phyloP scores from a whole-genome alignment of 2,113 vertebrate species.

The Poeciliopsis retropinna region DNA sequence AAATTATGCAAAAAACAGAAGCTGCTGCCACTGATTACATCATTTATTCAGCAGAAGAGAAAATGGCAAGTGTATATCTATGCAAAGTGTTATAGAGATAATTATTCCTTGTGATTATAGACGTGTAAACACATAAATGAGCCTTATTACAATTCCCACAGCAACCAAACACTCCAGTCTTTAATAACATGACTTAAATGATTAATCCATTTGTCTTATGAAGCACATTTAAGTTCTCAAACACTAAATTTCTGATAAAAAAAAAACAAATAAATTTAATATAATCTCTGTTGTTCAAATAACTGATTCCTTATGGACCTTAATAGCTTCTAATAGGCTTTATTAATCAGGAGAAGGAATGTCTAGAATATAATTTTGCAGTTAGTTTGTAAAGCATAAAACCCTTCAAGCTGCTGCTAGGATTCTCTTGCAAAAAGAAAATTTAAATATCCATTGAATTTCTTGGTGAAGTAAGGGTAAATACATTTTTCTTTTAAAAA shows the following conservation, averaged over 20 bases:
- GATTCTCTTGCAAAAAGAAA: too few relatives aligned
- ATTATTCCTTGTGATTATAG: background rate
- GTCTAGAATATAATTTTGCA: background rate
- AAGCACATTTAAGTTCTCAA: background rate
- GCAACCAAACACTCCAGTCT: background rate
- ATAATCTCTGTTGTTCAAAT: slow-evolving; percentile 19
- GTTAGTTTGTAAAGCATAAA: slow-evolving; percentile 13
- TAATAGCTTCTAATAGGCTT: slow-evolving; percentile 10
- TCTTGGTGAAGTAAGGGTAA: too few relatives aligned
- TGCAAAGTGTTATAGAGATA: background rate
- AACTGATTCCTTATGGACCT: slow-evolving; percentile 3
- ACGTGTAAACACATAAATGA: background rate
- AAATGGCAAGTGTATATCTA: slow-evolving; percentile 41
- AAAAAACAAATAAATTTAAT: background rate
- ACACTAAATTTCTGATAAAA: slow-evolving; percentile 2
- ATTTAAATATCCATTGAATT: too few relatives aligned
- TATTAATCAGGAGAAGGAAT: background rate
- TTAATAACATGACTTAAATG: background rate
- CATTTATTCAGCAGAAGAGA: slow-evolving; percentile 17
- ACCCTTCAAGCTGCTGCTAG: background rate
- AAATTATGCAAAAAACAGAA: slow-evolving; percentile 1
- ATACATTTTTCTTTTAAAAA: too few relatives aligned
- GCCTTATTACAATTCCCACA: background rate
- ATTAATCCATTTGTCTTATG: background rate
- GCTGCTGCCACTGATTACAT: slow-evolving; percentile 27